Conservation (phyloP, 2,797 vertebrate genomes). For the Streptopelia turtur region DNA sequence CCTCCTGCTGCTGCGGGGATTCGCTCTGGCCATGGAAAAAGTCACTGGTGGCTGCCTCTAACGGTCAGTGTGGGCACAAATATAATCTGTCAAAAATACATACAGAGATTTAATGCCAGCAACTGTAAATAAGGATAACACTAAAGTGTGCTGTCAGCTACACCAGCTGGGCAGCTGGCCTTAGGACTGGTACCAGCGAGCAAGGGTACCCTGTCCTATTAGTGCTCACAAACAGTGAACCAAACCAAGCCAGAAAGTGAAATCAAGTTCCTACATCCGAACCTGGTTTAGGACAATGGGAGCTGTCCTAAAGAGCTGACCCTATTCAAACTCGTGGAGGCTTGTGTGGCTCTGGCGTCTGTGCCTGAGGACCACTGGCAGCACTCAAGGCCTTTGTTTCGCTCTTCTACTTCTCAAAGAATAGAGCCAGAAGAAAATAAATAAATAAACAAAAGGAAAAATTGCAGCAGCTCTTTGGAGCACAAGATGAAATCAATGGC, state of each 20-base stretch:
- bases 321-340: neutral
- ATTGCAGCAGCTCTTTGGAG: neutral
- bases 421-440: neutral
- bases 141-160: neutral
- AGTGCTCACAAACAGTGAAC: neutral
- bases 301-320: neutral
- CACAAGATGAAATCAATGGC: conserved; percentile 20
- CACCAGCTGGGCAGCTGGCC: neutral
- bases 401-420: conserved; percentile 13
- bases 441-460: conserved; percentile 8
- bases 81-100: neutral
- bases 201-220: neutral
- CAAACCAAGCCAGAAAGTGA: neutral
- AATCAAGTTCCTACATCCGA: neutral
- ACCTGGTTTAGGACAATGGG: neutral
- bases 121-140: neutral
- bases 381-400: conserved; percentile 7
- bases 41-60: neutral
- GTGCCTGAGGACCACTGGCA: conserved; percentile 51
- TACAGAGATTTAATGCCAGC: neutral
- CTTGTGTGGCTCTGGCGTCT: neutral
- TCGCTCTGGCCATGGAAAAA: neutral
- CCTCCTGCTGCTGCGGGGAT: neutral
- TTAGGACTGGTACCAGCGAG: neutral
- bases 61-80: neutral